A percentile compares a stretch with the other conserved stretches of the same genome.
Evolutionary conservation across 2,797 vertebrate species (phyloP).

Genomic region (Melanotaenia boesemani): DNA sequence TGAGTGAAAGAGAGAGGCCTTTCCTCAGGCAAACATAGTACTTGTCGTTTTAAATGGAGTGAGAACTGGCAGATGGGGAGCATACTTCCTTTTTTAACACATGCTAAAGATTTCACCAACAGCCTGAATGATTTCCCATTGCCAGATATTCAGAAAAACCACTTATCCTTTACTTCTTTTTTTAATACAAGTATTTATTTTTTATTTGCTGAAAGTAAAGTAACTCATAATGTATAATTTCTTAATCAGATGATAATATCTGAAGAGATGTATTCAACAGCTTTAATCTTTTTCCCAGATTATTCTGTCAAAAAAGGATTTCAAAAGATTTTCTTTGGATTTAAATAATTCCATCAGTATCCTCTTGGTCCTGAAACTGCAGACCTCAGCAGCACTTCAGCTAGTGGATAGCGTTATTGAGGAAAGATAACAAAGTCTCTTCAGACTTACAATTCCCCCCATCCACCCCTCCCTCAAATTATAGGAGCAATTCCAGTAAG

Average conservation of each 20-base stretch:
- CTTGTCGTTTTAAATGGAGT: conserved; percentile 57
- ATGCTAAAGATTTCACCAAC: conserved; percentile 10
- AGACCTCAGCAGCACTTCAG: conserved; percentile 57
- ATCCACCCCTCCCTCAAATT: conserved; percentile 6
- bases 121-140: neutral
- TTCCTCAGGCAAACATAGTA: conserved; percentile 53
- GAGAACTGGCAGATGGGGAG: conserved; percentile 46
- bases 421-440: conserved; percentile 65
- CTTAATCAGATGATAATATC: neutral
- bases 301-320: conserved; percentile 28
- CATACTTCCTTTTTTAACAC: conserved; percentile 34
- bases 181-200: neutral
- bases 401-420: conserved; percentile 60
- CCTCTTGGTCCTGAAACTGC: conserved; percentile 62
- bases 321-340: conserved; percentile 40
- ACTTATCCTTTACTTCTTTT: neutral
- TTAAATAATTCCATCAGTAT: conserved; percentile 62
- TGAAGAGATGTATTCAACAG: neutral
- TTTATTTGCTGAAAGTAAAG: neutral
- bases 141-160: neutral
- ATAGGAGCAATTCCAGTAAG: conserved; percentile 42
- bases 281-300: conserved; percentile 1
- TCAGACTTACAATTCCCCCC: conserved; percentile 44
- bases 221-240: neutral
- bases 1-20: conserved; percentile 18